phyloP scores from a whole-genome alignment of 2,888 invertebrate genomes.

The Lutraria lutraria region DNA sequence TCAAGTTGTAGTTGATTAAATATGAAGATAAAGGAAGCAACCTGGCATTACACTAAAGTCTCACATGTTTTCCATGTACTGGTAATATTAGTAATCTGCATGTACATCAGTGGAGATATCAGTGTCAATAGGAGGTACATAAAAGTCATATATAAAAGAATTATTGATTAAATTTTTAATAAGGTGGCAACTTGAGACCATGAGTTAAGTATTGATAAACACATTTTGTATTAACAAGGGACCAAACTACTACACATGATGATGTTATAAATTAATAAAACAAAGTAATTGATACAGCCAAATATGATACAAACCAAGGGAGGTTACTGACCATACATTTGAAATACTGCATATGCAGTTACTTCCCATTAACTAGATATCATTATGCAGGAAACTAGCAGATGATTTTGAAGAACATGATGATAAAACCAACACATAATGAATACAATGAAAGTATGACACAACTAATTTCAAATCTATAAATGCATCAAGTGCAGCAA shows the following conservation, averaged over 20 bases:
- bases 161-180: background rate
- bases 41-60: background rate
- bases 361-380: background rate
- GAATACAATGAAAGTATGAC: no score
- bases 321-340: background rate
- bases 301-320: background rate
- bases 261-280: no score
- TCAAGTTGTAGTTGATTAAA: slow-evolving; percentile 11
- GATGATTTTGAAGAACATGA: no score
- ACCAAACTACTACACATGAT: no score
- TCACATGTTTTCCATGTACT: background rate
- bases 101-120: background rate
- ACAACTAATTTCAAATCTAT: no score
- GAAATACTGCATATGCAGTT: background rate
- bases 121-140: slow-evolving; percentile 1
- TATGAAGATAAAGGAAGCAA: background rate
- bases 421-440: no score
- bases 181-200: background rate
- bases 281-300: no score
- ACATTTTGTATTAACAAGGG: no score
- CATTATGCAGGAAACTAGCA: background rate
- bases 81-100: background rate
- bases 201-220: background rate
- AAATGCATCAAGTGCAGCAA: no score
- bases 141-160: slow-evolving; percentile 3